Evolutionary conservation across 2,797 vertebrate species (phyloP), one percentile per base, ranked within the genome.

Genomic region (Danio choprae): DNA sequence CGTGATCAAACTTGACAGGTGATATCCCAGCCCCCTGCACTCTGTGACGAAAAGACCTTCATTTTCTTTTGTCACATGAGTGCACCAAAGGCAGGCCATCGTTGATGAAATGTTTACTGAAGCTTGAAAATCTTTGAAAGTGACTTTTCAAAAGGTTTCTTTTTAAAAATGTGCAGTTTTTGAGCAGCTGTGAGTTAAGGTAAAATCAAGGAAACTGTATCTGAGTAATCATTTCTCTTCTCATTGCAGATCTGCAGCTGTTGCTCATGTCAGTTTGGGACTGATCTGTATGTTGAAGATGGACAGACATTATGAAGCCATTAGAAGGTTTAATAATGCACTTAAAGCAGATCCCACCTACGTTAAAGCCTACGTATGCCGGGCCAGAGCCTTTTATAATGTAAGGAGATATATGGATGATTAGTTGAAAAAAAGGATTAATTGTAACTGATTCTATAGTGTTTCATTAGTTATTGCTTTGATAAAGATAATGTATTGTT

Each of bases 1-100:
- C 40, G 92, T 93, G 53, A 89, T 95, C 71, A 85, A 87, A 85
- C 88, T 94, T 16, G 91, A 95, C 89, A 94, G 92, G 94, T 95
- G 87, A 77, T 48, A 22, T 12, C 41, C 36, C 29, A 16, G 38
- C 48, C 53, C 13, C 13, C 7, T 29, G 56, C 5, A 18, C 51
- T 73, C 48, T 46, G 60, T 69, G 48, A 41, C 53, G 7, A 20
- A 78, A 18, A 69, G 38, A 60, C 40, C 48, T 40, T 77, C 18
- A 50, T 62, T 62, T 74, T 79, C 11, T 46, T 62, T 44, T 73
- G 67, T 72, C 63, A 15, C 51, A 65, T 55, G 46, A 72, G 43
- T 67, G 55, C 22, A 71, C 16, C 15, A 58, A 81, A 65, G 46
- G 43, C 62, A 67, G 44, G 13, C n/a, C 5, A 16, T 65, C 50